A percentile compares a stretch with the other conserved stretches of the same genome.
These are phyloP conservation scores for Aspidiotus rigidus DNA, from an alignment of 2,888 invertebrate species.

Conservation along the genomic window DNA sequence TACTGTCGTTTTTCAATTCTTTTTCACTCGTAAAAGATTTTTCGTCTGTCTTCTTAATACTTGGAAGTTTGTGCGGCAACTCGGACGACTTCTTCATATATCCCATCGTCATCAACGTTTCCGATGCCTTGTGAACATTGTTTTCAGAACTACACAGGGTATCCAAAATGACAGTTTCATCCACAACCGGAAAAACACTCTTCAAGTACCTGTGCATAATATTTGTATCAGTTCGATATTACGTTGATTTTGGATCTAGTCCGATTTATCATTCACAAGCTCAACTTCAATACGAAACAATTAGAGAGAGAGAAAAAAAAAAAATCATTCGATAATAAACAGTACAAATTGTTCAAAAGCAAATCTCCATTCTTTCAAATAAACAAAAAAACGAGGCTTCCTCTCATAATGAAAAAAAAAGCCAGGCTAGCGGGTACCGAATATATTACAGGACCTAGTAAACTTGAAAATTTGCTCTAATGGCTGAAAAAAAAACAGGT, in stretches of 20 bases:
- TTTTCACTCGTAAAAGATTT: constrained; percentile 19
- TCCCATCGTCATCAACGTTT: constrained; percentile 68
- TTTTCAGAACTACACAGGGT: constrained; percentile 76
- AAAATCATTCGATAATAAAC: background rate
- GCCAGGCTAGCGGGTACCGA: background rate
- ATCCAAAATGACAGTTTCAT: constrained; percentile 77
- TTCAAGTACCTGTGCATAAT: constrained; percentile 66
- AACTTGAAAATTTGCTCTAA: constrained; percentile 21
- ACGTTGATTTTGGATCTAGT: too few relatives aligned
- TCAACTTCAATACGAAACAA: background rate
- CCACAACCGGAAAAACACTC: constrained; percentile 80
- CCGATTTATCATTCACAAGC: background rate
- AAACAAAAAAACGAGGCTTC: too few relatives aligned
- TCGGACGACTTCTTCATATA: constrained; percentile 45
- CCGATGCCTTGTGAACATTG: constrained; percentile 80
- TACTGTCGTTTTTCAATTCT: constrained; percentile 22
- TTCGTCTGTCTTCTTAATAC: constrained; percentile 27
- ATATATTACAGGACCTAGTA: background rate
- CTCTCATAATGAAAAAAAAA: background rate
- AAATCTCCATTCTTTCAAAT: too few relatives aligned
- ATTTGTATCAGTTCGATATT: too few relatives aligned
- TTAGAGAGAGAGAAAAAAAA: constrained; percentile 15
- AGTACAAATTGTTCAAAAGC: too few relatives aligned
- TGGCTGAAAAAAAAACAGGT: background rate
- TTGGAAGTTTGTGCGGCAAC: constrained; percentile 37